Conservation (phyloP, 2,113 vertebrate species). For the Leucopsar rothschildi region DNA sequence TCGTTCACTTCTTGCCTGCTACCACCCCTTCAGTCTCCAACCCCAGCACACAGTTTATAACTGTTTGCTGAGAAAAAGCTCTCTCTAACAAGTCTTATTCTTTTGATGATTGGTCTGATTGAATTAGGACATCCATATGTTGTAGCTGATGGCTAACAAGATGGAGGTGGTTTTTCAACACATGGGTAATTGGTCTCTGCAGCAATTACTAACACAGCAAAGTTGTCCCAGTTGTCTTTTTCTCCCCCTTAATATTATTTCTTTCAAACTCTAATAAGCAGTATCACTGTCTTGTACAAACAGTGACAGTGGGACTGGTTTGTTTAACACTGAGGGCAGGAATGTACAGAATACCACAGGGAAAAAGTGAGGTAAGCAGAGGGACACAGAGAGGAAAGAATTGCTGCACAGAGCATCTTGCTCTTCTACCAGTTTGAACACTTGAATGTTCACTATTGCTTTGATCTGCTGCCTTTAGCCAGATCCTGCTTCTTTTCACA, state of each 20-base stretch:
- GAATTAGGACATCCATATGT: slow-evolving; percentile 2
- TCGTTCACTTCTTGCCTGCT: neutral
- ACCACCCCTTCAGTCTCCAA: neutral
- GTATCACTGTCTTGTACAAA: neutral
- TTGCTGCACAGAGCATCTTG: neutral
- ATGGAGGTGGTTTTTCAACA: neutral
- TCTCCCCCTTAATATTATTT: neutral
- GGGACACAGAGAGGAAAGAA: neutral
- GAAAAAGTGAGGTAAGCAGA: neutral
- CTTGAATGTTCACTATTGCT: neutral
- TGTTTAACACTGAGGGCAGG: neutral
- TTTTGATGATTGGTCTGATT: neutral
- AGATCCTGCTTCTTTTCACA: neutral
- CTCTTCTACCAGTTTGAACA: neutral
- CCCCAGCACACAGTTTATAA: neutral
- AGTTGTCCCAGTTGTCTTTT: neutral
- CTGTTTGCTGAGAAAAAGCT: neutral
- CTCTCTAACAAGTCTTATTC: neutral
- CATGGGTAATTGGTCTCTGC: neutral
- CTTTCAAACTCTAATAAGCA: neutral
- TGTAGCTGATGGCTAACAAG: slow-evolving; percentile 31
- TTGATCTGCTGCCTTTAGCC: neutral
- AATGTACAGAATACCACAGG: neutral
- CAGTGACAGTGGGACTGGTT: neutral
- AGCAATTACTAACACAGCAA: neutral